Conservation (phyloP, 2,113 vertebrate genomes). For the Plecturocebus donacophilus region DNA sequence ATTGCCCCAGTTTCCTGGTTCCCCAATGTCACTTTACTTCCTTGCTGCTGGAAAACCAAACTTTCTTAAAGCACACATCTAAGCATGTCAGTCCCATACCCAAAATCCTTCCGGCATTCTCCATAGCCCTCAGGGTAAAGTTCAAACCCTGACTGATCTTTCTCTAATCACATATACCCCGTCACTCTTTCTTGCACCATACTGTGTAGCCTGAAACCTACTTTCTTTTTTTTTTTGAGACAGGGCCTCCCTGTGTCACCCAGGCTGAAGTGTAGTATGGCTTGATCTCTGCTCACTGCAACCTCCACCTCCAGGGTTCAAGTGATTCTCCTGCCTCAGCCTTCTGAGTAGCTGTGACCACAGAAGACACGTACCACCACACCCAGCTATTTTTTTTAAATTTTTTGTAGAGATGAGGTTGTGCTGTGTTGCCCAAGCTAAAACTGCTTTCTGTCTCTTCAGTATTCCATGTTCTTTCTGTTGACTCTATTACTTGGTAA, state of each 20-base stretch:
- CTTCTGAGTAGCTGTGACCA: no score
- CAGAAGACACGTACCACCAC: no score
- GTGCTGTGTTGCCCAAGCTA: no score
- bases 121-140: background rate
- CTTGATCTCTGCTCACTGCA: no score
- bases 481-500: background rate
- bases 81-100: background rate
- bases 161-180: background rate
- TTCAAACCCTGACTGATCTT: background rate
- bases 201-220: background rate
- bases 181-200: background rate
- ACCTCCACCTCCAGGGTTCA: no score
- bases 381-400: no score
- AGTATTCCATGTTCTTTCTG: background rate
- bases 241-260: no score
- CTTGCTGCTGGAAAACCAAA: background rate
- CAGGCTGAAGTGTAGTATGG: no score
- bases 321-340: no score
- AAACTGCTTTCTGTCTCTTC: background rate
- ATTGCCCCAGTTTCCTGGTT: background rate
- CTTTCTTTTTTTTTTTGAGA: background rate
- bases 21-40: background rate
- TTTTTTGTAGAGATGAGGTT: no score
- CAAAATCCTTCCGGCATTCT: background rate
- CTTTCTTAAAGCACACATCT: background rate